A percentile compares a stretch with the other conserved stretches of the same genome.
phyloP scores from a whole-genome alignment of 2,888 invertebrate species.

The Teinopalpus imperialis region DNA sequence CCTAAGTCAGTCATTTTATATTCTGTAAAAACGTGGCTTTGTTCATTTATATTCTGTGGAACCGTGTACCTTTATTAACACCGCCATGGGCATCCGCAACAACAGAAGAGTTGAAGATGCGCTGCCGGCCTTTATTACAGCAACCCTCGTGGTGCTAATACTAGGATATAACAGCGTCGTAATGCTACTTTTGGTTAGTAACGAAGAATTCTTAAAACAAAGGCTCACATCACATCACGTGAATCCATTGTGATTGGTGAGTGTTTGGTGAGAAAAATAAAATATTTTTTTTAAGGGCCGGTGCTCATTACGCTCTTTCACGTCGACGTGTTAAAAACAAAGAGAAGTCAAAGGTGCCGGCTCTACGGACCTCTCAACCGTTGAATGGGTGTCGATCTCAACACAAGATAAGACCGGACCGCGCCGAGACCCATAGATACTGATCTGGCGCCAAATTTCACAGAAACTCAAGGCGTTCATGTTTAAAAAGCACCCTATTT shows the following conservation, averaged over 20 bases:
- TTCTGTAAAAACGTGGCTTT: too few species aligned
- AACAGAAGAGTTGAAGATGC: too few species aligned
- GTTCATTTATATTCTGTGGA: too few species aligned
- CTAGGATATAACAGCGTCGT: too few species aligned
- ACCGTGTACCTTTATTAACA: too few species aligned
- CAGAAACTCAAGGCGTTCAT: constrained; percentile 53
- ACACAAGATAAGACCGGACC: constrained; percentile 54
- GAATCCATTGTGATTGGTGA: background rate
- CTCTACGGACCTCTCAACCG: constrained; percentile 40
- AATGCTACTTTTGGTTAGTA: too few species aligned
- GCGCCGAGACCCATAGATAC: constrained; percentile 47
- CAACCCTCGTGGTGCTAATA: too few species aligned
- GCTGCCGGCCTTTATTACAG: too few species aligned
- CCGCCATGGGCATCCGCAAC: too few species aligned
- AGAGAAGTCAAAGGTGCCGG: constrained; percentile 57
- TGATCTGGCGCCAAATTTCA: constrained; percentile 77
- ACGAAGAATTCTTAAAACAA: too few species aligned
- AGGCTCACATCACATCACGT: too few species aligned
- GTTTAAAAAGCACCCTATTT: constrained; percentile 42
- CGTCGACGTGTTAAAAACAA: constrained; percentile 60
- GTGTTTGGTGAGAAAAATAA: constrained; percentile 13
- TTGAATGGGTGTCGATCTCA: constrained; percentile 65
- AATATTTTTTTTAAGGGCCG: constrained; percentile 26
- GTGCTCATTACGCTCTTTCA: constrained; percentile 52
- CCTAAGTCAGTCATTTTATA: too few species aligned